These are phyloP conservation scores for Prosapia bicincta DNA, from an alignment of 2,888 invertebrate species.

Conservation along the genomic window DNA sequence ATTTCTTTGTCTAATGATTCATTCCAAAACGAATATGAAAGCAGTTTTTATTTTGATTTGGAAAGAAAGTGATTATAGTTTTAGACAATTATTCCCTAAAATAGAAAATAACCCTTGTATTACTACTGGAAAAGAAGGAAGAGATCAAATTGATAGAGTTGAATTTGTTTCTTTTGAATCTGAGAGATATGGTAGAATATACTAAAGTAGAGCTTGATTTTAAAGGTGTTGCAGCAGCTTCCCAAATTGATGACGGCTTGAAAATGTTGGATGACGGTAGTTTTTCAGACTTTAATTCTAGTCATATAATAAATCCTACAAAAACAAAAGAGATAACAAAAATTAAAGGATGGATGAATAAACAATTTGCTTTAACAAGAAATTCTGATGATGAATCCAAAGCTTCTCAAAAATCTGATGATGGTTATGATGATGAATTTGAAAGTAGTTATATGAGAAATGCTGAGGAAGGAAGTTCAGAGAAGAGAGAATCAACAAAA, in stretches of 20 bases:
- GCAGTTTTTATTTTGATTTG: neutral
- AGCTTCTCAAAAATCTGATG: slow-evolving; percentile 15
- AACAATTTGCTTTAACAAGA: slow-evolving; percentile 7
- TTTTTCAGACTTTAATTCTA: slow-evolving; percentile 17
- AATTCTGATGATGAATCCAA: slow-evolving; percentile 9
- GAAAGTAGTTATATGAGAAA: slow-evolving; percentile 9
- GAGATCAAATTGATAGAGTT: slow-evolving; percentile 15
- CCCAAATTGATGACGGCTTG: slow-evolving; percentile 19
- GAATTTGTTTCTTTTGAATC: slow-evolving; percentile 17
- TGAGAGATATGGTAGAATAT: slow-evolving; percentile 5
- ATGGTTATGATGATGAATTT: slow-evolving; percentile 15
- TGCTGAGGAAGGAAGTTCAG: slow-evolving; percentile 17
- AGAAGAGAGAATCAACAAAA: slow-evolving; percentile 5
- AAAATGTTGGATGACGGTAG: slow-evolving; percentile 21
- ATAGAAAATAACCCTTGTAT: neutral
- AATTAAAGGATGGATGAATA: slow-evolving; percentile 23
- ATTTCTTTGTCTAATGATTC: neutral
- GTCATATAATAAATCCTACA: slow-evolving; percentile 13
- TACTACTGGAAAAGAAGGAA: slow-evolving; percentile 6
- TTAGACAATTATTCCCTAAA: neutral
- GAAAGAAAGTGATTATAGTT: neutral
- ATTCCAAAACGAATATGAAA: neutral
- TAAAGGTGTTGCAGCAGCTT: slow-evolving; percentile 6
- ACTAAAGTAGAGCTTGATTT: slow-evolving; percentile 8
- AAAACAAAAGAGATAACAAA: slow-evolving; percentile 24